Evolutionary conservation across 2,797 vertebrate genomes (phyloP), one percentile per base, ranked within the genome.

Genomic region (Notolepis coatsorum): DNA sequence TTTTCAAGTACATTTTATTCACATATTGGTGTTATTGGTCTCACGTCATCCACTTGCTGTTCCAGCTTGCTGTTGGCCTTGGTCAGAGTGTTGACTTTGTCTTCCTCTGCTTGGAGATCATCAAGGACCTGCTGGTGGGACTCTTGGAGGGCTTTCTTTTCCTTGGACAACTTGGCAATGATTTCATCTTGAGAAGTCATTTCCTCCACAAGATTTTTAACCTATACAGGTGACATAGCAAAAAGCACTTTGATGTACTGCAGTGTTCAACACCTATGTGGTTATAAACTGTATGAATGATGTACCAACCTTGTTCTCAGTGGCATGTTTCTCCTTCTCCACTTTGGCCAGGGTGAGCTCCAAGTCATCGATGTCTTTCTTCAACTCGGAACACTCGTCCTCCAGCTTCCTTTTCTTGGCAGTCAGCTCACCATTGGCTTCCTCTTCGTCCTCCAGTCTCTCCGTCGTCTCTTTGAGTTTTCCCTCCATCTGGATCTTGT

Each of bases 31-130:
- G 73, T 88, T 90, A 84, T 50, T 7, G 50, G 65, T 47, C 93
- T 91, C 35, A 95, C 94, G 71, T 96, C 94, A 51, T 96, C 94
- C 42, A 96, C 91, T 92, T 95, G 86, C 90, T 94, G 82, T 86
- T 96, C 95, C 64, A 96, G 85, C 74, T 96, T 96, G 61, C n/a
- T 61, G 4, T 95, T 96, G 4, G 94, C 85, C 80, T 95, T 96
- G 1, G 87, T 93, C 82, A 95, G 81, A 73, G 75, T 64, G 61
- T 94, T 95, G 83, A 91, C 90, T 91, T 96, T 96, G 91, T 96
- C 95, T 65, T 92, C 91, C 51, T 93, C 94, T 81, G 87, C 93
- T 84, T 85, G 94, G 30, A 95, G 84, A 51, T 94, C 91, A 84
- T 92, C 92, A 12, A 94, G 87, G 35, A 84, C 88, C 75, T 94